A percentile compares a stretch with the other conserved stretches of the same genome.
These are phyloP conservation scores for Listrodromus nycthemerus DNA, from an alignment of 2,888 invertebrate genomes.

Conservation along the genomic window DNA sequence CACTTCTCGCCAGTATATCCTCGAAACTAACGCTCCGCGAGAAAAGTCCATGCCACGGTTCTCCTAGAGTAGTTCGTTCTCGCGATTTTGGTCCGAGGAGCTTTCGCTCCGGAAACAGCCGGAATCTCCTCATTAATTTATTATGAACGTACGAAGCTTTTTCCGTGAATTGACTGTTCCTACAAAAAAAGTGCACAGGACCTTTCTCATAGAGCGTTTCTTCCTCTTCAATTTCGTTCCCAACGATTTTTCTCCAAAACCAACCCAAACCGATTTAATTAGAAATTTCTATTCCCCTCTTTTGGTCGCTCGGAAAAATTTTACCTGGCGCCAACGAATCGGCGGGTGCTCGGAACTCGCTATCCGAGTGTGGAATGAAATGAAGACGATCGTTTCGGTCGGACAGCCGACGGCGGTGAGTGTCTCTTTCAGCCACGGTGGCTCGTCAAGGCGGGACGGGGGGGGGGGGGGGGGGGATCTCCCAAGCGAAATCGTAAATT, in stretches of 20 bases:
- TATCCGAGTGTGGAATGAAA: conserved; percentile 58
- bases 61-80: neutral
- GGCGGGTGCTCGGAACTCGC: neutral
- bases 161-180: neutral
- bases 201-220: neutral
- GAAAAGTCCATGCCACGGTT: neutral
- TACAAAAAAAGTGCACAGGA: neutral
- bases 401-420: conserved; percentile 53
- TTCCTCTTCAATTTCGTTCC: neutral
- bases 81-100: neutral
- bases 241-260: neutral
- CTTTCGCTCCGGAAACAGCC: neutral
- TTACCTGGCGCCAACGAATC: neutral
- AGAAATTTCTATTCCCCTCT: neutral
- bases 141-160: neutral
- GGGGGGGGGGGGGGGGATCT: neutral
- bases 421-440: conserved; percentile 13
- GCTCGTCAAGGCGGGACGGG: neutral
- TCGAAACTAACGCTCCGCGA: neutral
- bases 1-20: neutral
- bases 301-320: neutral
- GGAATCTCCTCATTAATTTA: no score
- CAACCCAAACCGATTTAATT: neutral
- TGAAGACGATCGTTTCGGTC: conserved; percentile 67
- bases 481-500: conserved; percentile 70